Percentiles rank a stretch among this genome's conserved stretches.
Conservation (phyloP, 2,113 vertebrate genomes). For the Sakesphorus luctuosus region DNA sequence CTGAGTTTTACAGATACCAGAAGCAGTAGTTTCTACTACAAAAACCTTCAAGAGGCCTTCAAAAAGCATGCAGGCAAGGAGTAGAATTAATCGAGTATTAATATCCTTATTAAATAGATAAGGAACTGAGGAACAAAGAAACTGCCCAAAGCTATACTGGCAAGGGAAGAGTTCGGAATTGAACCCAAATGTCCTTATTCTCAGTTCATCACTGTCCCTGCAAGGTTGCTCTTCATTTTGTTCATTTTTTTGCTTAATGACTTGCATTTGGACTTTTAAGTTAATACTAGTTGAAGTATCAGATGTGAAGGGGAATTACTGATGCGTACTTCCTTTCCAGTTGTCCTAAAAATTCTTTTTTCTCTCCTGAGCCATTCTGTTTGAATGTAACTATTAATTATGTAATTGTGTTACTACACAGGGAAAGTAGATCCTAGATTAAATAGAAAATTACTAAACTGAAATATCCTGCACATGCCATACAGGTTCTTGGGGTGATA, state of each 20-base stretch:
- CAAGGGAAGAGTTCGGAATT: conserved; percentile 34
- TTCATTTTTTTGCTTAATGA: conserved; percentile 39
- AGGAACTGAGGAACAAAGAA: conserved; percentile 28
- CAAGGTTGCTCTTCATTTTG: conserved; percentile 41
- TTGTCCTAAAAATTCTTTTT: conserved; percentile 10
- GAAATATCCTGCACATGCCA: neutral
- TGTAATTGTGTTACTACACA: neutral
- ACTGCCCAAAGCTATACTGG: conserved; percentile 36
- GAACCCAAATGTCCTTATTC: conserved; percentile 53
- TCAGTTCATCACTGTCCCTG: conserved; percentile 25
- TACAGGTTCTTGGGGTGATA: neutral
- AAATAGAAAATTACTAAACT: neutral
- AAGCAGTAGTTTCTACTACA: neutral
- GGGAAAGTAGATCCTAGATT: neutral
- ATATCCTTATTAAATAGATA: conserved; percentile 57
- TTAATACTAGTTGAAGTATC: conserved; percentile 52
- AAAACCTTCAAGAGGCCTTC: neutral
- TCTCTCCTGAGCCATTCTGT: neutral
- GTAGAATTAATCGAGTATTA: conserved; percentile 28
- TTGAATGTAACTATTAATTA: conserved; percentile 24
- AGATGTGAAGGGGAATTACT: conserved; percentile 40
- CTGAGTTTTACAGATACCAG: neutral
- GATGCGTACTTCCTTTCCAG: conserved; percentile 20
- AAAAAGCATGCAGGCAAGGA: neutral
- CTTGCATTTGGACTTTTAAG: conserved; percentile 37